Evolutionary conservation across 2,888 invertebrate genomes (phyloP).

Genomic region (Pseudolycoriella hygida): DNA sequence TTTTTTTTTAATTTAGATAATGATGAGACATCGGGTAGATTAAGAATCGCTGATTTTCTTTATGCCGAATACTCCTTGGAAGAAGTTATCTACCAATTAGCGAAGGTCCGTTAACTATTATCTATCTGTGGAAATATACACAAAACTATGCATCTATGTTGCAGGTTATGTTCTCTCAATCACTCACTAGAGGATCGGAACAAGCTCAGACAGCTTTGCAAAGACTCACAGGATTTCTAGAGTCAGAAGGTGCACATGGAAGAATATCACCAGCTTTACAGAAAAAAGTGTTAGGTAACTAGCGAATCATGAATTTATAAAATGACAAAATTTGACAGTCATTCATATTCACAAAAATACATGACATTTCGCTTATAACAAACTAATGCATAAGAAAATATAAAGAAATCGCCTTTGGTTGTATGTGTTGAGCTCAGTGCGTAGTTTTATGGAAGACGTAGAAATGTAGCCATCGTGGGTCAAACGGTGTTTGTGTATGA

Average conservation of each 20-base stretch:
- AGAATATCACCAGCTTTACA: slow-evolving; percentile 54
- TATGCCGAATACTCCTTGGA: slow-evolving; percentile 61
- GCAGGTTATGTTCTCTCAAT: slow-evolving; percentile 60
- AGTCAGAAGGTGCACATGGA: slow-evolving; percentile 53
- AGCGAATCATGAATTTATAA: too few relatives aligned
- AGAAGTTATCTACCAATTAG: slow-evolving; percentile 63
- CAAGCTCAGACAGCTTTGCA: slow-evolving; percentile 52
- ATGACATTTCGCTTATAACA: not conserved
- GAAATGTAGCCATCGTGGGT: too few relatives aligned
- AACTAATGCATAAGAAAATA: not conserved
- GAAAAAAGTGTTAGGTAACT: slow-evolving; percentile 57
- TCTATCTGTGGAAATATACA: not conserved
- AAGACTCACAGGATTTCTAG: slow-evolving; percentile 55
- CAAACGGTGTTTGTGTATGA: too few relatives aligned
- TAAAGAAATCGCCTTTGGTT: slow-evolving; percentile 4
- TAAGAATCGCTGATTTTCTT: slow-evolving; percentile 49
- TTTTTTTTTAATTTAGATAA: slow-evolving; percentile 30
- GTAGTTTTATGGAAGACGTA: too few relatives aligned
- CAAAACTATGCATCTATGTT: not conserved
- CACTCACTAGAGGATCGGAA: slow-evolving; percentile 48
- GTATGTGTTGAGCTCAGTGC: not conserved
- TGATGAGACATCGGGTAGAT: slow-evolving; percentile 48
- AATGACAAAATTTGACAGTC: too few relatives aligned
- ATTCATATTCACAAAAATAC: too few relatives aligned
- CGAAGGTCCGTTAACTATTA: slow-evolving; percentile 34